Base-by-base conservation (phyloP, 2,113 vertebrate genomes). In the Macquaria australasica region DNA sequence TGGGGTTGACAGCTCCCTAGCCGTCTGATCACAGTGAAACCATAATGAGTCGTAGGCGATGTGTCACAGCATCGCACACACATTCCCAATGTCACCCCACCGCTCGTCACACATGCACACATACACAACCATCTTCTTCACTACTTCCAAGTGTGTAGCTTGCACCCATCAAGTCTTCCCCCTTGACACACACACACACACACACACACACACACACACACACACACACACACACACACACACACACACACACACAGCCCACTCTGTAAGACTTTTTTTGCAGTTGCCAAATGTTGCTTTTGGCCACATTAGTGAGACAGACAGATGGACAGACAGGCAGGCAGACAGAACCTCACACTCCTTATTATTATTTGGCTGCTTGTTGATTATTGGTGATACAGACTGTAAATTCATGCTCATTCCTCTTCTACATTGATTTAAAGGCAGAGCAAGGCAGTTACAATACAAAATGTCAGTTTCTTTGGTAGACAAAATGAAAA, bases 1-100 rank as follows among this genome's bases (percentile, higher is more conserved):
- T 39, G 77, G 59, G 76, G 25, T 85, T 95, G 94, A 94, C 92
- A 93, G 93, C 86, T 93, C 90, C 89, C 85, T 66, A 87, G 88
- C 88, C 70, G 85, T 87, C 87, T 93, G 93, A 94, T 95, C 91
- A 93, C 88, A 94, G 90, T 86, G 91, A 91, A 94, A 91, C 92
- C 86, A 84, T 95, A 95, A 96, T 94, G 93, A 95, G 94, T 94
- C 79, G 92, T 91, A 91, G 95, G 95, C 86, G 89, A 86, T 91
- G 83, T 92, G 92, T 94, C 93, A 87, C 82, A 86, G 89, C 82
- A 87, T 78, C 68, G 82, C 91, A 86, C 91, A 91, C 88, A 93
- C 83, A 85, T 81, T 85, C 87, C 70, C 89, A 90, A 76, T 89
- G 90, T 90, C 93, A 92, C 79, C 88, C 83, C 88, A 77, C 70